Evolutionary conservation across 2,888 invertebrate species (phyloP), one percentile per base, ranked within the genome.

Genomic region (Glyphotaelius pellucidus): DNA sequence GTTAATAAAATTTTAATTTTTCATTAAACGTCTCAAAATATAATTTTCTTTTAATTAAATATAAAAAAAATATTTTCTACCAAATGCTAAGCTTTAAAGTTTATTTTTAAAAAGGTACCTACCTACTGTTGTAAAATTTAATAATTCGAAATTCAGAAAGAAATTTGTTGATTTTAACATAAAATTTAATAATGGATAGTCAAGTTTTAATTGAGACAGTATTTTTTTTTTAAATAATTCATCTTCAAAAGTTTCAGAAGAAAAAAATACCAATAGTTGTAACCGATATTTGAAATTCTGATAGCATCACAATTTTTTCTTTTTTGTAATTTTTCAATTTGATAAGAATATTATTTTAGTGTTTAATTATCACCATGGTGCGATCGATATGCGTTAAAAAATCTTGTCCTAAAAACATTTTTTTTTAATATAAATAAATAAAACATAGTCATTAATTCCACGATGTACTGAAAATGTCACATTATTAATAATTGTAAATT

Each of bases 401-500:
- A 9, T 52, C 19, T 52, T 52, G 19, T 4, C 19, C 19, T 52
- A 52, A 52, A 5, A 52, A 52, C 19, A 2, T 52, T 52, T 52
- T 52, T 52, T 52, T 19, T 19, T 19, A 52, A 19, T 67, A 19
- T 67, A 67, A 67, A 67, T 67, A 15, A 52, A 47, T 47, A 52
- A 52, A 52, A 52, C 3, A 67, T 67, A 19, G 52, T 25, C 4
- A 67, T 67, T 67, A 67, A 9, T 67, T 67, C 67, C 67, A 67
- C 67, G 25, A 67, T 67, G 67, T 67, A 67, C 67, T 67, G 67
- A 67, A 52, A n/a, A 67, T 67, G 67, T 67, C 67, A 67, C 67
- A n/a, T 67, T 67, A 67, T n/a, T 85, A 25, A 86, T 38, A n/a
- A 47, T 86, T 86, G 47, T 47, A 47, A 86, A 42, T 42, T 47